Percentiles rank a stretch among this genome's conserved stretches.
Evolutionary conservation across 2,888 invertebrate genomes (phyloP).

Genomic region (Lacanobia oleracea): DNA sequence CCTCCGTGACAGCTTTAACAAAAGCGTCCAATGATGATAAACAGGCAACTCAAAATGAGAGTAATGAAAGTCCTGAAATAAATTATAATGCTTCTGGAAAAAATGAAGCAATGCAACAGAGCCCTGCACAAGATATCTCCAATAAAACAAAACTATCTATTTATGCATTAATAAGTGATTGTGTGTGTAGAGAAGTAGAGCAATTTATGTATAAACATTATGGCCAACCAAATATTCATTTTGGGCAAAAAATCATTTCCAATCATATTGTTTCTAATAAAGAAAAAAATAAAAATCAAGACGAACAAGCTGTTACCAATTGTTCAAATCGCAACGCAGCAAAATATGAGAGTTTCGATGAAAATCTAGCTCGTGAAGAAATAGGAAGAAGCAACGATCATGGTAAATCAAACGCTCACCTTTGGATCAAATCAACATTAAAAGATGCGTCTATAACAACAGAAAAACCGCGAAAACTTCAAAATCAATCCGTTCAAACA

Average conservation of each 20-base stretch:
- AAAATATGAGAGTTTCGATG: conserved; percentile 16
- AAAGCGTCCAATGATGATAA: conserved; percentile 10
- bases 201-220: not conserved
- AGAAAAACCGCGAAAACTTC: conserved; percentile 4
- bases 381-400: not conserved
- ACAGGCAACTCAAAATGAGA: not conserved
- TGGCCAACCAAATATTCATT: not conserved
- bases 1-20: conserved; percentile 3
- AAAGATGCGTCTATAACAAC: conserved; percentile 19
- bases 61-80: not conserved
- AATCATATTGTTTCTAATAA: not conserved
- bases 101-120: not conserved
- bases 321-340: not conserved
- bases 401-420: not conserved
- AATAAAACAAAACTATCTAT: conserved; percentile 5
- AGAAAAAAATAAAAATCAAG: not conserved
- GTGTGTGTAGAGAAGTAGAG: conserved; percentile 16
- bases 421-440: not conserved
- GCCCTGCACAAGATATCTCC: not conserved
- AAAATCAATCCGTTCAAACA: conserved; percentile 29
- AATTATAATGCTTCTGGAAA: not conserved
- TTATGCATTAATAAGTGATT: conserved; percentile 7
- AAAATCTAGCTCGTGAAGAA: not conserved
- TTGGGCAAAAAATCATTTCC: not conserved
- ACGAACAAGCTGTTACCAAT: not conserved